Evolutionary conservation across 2,113 vertebrate genomes (phyloP).

Genomic region (Sterrhoptilus dennistouni): DNA sequence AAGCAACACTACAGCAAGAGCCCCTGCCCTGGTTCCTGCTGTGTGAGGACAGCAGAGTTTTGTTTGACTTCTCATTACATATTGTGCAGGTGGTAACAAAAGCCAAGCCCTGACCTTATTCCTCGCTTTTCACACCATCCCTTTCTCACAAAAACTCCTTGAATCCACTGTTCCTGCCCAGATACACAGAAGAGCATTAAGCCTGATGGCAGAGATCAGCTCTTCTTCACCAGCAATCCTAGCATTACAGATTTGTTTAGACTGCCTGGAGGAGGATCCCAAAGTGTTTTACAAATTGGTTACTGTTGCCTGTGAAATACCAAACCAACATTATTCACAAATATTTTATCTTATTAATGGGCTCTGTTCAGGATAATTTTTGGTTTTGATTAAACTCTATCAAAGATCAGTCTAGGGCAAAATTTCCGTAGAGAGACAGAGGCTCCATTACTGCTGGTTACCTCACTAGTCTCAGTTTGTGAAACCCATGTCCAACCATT

Average conservation of each 20-base stretch:
- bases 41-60: fast-evolving
- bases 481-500: neutral
- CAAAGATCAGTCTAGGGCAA: neutral
- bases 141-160: neutral
- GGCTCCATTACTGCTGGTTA: neutral
- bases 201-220: neutral
- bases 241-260: neutral
- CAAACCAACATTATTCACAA: neutral
- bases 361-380: neutral
- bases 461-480: neutral
- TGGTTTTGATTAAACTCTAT: neutral
- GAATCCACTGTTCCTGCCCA: neutral
- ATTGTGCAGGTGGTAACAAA: neutral
- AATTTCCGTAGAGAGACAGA: neutral
- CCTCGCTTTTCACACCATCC: neutral
- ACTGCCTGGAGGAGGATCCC: neutral
- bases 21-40: neutral
- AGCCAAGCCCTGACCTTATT: neutral
- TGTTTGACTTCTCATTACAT: neutral
- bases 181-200: neutral
- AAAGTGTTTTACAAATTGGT: neutral
- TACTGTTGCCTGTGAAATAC: neutral
- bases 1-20: neutral
- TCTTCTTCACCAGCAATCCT: neutral
- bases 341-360: neutral